Evolutionary conservation across 1,140 invertebrate genomes (phyloP).

Genomic region (Solenopsis fugax): DNA sequence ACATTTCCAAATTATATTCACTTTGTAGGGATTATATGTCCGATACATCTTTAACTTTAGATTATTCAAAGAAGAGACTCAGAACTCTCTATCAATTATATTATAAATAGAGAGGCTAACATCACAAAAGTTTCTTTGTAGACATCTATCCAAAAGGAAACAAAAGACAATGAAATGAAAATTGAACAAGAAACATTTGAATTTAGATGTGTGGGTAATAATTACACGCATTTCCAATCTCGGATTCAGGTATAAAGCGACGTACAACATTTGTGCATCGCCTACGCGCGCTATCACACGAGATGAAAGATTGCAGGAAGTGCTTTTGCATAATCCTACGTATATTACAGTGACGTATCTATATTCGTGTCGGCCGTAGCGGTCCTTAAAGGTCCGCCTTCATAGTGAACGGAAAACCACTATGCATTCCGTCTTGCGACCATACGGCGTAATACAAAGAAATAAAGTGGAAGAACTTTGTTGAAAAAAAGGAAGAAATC

Average conservation of each 20-base stretch:
- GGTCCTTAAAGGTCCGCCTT: conserved; percentile 26
- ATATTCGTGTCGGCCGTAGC: neutral
- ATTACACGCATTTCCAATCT: neutral
- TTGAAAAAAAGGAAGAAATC: neutral
- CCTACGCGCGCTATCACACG: conserved; percentile 56
- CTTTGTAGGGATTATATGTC: no score
- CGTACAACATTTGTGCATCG: conserved; percentile 44
- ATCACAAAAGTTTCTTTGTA: neutral
- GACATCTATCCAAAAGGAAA: neutral
- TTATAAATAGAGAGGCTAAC: neutral
- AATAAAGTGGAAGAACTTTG: neutral
- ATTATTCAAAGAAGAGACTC: neutral
- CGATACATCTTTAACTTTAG: neutral
- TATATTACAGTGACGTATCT: conserved; percentile 23
- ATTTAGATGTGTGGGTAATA: conserved; percentile 4
- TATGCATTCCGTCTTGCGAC: neutral
- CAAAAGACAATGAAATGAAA: neutral
- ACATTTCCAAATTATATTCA: no score
- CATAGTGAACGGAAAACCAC: conserved; percentile 33
- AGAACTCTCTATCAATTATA: neutral
- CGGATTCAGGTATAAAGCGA: conserved; percentile 18
- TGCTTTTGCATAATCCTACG: conserved; percentile 72
- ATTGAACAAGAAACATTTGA: conserved; percentile 1
- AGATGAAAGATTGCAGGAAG: conserved; percentile 74
- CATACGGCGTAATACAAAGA: neutral